Evolutionary conservation across 35 echinoderm and acorn worm genomes (phyloP).

Genomic region (Lytechinus pictus): DNA sequence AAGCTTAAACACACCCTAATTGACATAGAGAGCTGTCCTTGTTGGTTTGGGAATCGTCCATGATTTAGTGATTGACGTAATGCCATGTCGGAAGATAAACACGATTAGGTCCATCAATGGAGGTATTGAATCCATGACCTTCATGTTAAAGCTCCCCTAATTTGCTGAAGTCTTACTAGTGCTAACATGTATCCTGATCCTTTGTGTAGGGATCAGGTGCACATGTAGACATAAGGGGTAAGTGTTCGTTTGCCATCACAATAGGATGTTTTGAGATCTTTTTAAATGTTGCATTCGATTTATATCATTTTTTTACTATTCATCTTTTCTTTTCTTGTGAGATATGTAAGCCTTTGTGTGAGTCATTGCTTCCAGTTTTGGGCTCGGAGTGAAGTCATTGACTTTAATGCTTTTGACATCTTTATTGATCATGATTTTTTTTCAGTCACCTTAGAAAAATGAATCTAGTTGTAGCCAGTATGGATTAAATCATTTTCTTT

Average conservation of each 20-base stretch:
- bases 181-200: not conserved
- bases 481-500: no score
- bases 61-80: not conserved
- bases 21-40: not conserved
- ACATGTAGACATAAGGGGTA: not conserved
- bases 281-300: not conserved
- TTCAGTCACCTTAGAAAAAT: no score
- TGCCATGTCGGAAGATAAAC: not conserved
- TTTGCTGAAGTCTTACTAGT: not conserved
- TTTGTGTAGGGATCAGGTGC: not conserved
- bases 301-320: not conserved
- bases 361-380: not conserved
- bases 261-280: not conserved
- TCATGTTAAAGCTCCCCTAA: not conserved
- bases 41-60: not conserved
- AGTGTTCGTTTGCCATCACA: not conserved
- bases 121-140: not conserved
- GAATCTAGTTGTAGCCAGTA: no score
- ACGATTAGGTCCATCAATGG: not conserved
- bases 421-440: no score
- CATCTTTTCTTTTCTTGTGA: not conserved
- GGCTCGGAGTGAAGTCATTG: not conserved
- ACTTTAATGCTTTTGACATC: not conserved
- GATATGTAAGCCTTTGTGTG: not conserved
- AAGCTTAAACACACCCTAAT: no score